A percentile compares a stretch with the other conserved stretches of the same genome.
phyloP scores from a whole-genome alignment of 2,888 invertebrate species.

The Endomychus coccineus region DNA sequence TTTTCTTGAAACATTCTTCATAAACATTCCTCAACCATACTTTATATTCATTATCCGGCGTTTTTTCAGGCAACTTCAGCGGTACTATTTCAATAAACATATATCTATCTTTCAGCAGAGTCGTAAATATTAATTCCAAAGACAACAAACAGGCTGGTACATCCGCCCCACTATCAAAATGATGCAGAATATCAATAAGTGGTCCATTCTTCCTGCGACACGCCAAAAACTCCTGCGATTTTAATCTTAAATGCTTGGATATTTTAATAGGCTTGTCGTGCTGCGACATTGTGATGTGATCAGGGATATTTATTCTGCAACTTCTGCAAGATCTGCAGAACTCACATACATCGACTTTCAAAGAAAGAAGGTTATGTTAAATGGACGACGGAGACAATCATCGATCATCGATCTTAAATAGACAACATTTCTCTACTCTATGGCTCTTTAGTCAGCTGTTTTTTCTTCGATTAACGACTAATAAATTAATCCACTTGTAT shows the following conservation, averaged over 20 bases:
- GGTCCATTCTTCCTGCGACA: slow-evolving; percentile 55
- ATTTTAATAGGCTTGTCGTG: slow-evolving; percentile 46
- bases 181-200: slow-evolving; percentile 58
- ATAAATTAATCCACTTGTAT: too few relatives aligned
- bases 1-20: slow-evolving; percentile 54
- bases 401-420: too few relatives aligned
- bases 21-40: slow-evolving; percentile 66
- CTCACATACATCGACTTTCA: too few relatives aligned
- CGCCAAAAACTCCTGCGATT: slow-evolving; percentile 64
- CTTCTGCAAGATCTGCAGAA: too few relatives aligned
- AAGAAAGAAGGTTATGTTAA: too few relatives aligned
- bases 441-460: too few relatives aligned
- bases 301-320: too few relatives aligned
- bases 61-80: slow-evolving; percentile 50
- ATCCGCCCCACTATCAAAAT: slow-evolving; percentile 52
- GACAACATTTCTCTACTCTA: too few relatives aligned
- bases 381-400: too few relatives aligned
- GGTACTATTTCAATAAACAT: slow-evolving; percentile 56
- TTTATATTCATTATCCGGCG: slow-evolving; percentile 56
- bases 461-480: too few relatives aligned
- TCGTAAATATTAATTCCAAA: slow-evolving; percentile 64
- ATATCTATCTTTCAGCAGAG: slow-evolving; percentile 58
- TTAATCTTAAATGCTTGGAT: slow-evolving; percentile 57
- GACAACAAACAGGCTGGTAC: slow-evolving; percentile 56
- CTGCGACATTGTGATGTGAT: too few relatives aligned